Evolutionary conservation across 2,797 vertebrate genomes (phyloP).

Genomic region (Brachyalestes nurse): DNA sequence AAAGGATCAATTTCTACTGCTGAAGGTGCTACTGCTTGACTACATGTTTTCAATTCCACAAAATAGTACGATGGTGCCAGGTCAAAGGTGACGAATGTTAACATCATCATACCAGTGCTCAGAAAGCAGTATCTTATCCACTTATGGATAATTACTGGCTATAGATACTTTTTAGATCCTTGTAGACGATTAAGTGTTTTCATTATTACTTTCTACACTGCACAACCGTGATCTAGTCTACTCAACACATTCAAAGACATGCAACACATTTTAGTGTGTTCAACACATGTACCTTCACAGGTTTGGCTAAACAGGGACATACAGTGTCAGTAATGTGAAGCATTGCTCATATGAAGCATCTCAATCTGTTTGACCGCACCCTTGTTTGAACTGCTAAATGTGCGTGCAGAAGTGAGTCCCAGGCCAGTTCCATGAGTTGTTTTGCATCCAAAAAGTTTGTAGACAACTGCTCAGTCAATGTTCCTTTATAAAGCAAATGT

Average conservation of each 20-base stretch:
- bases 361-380: background rate
- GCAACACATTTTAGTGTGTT: too few relatives aligned
- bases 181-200: background rate
- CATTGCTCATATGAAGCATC: too few relatives aligned
- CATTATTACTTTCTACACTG: background rate
- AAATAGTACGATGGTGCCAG: background rate
- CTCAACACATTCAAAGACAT: background rate
- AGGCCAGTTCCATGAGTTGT: too few relatives aligned
- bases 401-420: background rate
- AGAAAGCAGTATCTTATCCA: slow-evolving; percentile 6
- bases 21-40: background rate
- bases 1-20: slow-evolving; percentile 12
- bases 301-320: too few relatives aligned
- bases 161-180: background rate
- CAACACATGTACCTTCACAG: too few relatives aligned
- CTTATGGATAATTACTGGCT: slow-evolving; percentile 36
- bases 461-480: too few relatives aligned
- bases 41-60: slow-evolving; percentile 17
- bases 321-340: too few relatives aligned
- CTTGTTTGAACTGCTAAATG: too few relatives aligned
- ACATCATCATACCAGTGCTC: slow-evolving; percentile 10
- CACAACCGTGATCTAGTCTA: background rate
- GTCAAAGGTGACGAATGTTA: slow-evolving; percentile 7
- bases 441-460: background rate
- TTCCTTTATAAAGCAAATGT: too few relatives aligned